Conservation (phyloP, 2,888 invertebrate genomes). For the Tuberolachnus salignus region DNA sequence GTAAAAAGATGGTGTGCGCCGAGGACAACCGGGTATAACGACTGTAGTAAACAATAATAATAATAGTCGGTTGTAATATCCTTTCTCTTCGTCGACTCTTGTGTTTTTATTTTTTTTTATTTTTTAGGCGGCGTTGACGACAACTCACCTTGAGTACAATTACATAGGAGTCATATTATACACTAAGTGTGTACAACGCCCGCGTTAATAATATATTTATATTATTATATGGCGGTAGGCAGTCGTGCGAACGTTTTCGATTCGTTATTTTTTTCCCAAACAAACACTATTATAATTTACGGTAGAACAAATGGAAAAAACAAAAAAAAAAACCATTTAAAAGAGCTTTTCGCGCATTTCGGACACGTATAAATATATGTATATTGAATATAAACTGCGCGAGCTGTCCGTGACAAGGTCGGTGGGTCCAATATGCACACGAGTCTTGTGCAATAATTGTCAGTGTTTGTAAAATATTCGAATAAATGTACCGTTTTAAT, state of each 20-base stretch:
- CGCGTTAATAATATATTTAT: neutral
- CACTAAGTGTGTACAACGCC: neutral
- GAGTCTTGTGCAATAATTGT: too few species aligned
- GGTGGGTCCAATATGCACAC: too few species aligned
- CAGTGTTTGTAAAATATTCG: too few species aligned
- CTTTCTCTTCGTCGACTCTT: constrained; percentile 45
- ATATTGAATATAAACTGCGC: too few species aligned
- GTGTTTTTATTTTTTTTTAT: neutral
- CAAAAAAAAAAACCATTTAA: constrained; percentile 23
- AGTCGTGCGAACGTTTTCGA: constrained; percentile 35
- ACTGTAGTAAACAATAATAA: constrained; percentile 36
- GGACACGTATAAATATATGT: neutral
- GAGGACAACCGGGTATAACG: constrained; percentile 52
- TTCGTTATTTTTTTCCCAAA: constrained; percentile 30
- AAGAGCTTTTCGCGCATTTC: constrained; percentile 44
- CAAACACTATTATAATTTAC: constrained; percentile 11
- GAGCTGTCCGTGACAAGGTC: too few species aligned
- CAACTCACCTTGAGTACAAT: constrained; percentile 48
- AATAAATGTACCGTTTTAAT: too few species aligned
- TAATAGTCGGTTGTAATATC: constrained; percentile 13
- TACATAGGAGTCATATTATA: neutral
- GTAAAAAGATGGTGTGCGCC: constrained; percentile 55
- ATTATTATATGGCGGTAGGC: too few species aligned
- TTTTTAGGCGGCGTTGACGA: neutral
- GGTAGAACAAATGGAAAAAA: constrained; percentile 7